Base-by-base conservation (phyloP, 2,797 vertebrate genomes). In the Calcarius lapponicus region DNA sequence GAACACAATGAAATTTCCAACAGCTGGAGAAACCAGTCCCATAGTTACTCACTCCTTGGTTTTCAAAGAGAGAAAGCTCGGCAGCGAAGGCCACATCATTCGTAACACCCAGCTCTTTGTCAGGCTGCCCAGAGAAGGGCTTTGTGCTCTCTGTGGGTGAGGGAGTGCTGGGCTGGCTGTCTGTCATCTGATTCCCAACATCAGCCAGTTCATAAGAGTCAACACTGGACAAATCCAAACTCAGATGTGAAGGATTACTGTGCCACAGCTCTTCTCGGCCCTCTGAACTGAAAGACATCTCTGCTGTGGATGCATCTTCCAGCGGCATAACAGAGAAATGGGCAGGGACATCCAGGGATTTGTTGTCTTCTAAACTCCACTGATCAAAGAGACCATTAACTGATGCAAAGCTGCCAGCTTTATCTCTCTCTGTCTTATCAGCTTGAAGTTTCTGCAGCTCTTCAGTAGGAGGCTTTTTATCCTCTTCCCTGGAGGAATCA, bases 101-200 rank as follows among this genome's bases (percentile, higher is more conserved):
- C 9, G 21, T 48, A 65, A 70, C 3, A 1, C 62, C 88, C 61
- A 95, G 80, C 10, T 99, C 99, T 80, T 96, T 98, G 40, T 99
- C 98, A 32, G 96, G 94, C 1, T 97, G 95, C 64, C 98, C 97
- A 5, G 98, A 98, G 94, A 99, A 99, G 3, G 98, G 97, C 64
- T 98, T 99, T 2, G 98, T 94, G 19, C 94, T 97, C 74, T 99
- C 99, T 66, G 99, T 19, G 2, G 99, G 99, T 6, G 99, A 99
- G 0, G 99, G 99, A 1, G 99, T 99, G 96, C 99, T 99, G 86
- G 98, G 98, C 95, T 98, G 94, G 95, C 99, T 99, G 6, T 98
- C 99, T 4, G 98, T 98, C 20, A 98, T 98, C 80, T 98, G 99
- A 97, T 98, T 99, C 75, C 98, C 98, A 51, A 91, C 97, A 31